Evolutionary conservation across 2,888 invertebrate species (phyloP).

Genomic region (Syritta pipiens): DNA sequence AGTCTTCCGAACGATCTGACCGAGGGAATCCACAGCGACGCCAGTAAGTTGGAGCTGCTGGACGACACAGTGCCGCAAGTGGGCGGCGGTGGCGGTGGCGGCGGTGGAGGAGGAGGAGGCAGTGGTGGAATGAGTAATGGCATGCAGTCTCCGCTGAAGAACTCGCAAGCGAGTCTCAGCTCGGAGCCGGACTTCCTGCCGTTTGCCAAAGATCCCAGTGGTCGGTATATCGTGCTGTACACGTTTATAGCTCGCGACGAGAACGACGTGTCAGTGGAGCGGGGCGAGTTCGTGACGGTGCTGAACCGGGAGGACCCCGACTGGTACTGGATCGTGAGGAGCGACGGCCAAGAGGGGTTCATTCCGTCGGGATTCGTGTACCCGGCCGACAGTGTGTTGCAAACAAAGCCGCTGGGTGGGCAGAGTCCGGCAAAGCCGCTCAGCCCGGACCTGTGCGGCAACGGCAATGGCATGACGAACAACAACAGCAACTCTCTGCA

Average conservation of each 20-base stretch:
- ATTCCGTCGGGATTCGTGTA: slow-evolving; percentile 97
- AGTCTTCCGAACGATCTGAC: slow-evolving; percentile 81
- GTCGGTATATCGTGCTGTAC: slow-evolving; percentile 94
- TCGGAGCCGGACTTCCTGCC: slow-evolving; percentile 84
- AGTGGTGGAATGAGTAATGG: slow-evolving; percentile 58
- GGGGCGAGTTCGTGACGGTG: slow-evolving; percentile 97
- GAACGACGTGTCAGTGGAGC: slow-evolving; percentile 95
- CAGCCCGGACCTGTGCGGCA: slow-evolving; percentile 62
- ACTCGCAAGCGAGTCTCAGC: slow-evolving; percentile 80
- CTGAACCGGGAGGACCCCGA: slow-evolving; percentile 96
- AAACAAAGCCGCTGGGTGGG: slow-evolving; percentile 75
- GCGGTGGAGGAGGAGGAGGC: slow-evolving; percentile 60
- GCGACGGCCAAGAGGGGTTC: slow-evolving; percentile 96
- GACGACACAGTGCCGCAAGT: slow-evolving; percentile 61
- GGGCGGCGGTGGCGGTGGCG: slow-evolving; percentile 52
- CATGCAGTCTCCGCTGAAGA: slow-evolving; percentile 73
- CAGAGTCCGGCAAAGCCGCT: slow-evolving; percentile 61
- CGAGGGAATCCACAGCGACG: slow-evolving; percentile 73
- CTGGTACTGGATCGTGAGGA: slow-evolving; percentile 97
- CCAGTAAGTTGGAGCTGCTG: slow-evolving; percentile 65
- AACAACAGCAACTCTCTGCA: slow-evolving; percentile 41
- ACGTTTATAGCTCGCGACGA: slow-evolving; percentile 96
- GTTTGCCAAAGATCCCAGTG: slow-evolving; percentile 90
- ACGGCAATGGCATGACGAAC: slow-evolving; percentile 37
- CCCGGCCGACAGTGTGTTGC: slow-evolving; percentile 90